Percentiles rank a stretch among this genome's conserved stretches.
Conservation (phyloP, 2,113 vertebrate genomes). For the Anhinga anhinga region DNA sequence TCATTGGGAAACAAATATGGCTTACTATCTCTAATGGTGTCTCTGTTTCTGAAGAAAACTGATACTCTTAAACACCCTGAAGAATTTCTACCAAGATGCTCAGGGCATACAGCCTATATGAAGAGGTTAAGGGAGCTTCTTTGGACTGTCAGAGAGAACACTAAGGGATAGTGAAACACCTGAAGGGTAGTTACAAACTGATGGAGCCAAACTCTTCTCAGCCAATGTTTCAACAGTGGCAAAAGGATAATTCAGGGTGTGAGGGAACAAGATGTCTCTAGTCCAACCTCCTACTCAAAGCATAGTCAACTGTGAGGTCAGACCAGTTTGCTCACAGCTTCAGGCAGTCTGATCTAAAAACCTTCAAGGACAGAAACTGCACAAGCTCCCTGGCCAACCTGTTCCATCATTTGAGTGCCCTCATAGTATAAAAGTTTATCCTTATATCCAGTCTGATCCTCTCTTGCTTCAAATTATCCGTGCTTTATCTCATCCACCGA, state of each 20-base stretch:
- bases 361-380: not conserved
- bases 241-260: not conserved
- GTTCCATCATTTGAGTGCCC: not conserved
- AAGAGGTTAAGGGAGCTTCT: not conserved
- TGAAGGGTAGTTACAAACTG: not conserved
- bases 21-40: not conserved
- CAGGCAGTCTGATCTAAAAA: not conserved
- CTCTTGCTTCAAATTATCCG: not conserved
- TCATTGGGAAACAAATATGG: not conserved
- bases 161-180: not conserved
- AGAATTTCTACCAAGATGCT: not conserved
- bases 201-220: not conserved
- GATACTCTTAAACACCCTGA: not conserved
- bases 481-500: not conserved
- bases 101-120: not conserved
- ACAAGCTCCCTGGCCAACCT: not conserved
- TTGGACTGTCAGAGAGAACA: not conserved
- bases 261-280: not conserved
- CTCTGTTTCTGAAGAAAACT: not conserved
- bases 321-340: not conserved
- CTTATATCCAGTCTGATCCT: not conserved
- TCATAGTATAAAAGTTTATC: not conserved
- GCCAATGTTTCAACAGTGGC: not conserved
- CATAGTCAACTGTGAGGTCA: not conserved
- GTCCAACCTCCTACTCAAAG: not conserved